phyloP scores from a whole-genome alignment of 2,797 vertebrate genomes.

The Menidia menidia region DNA sequence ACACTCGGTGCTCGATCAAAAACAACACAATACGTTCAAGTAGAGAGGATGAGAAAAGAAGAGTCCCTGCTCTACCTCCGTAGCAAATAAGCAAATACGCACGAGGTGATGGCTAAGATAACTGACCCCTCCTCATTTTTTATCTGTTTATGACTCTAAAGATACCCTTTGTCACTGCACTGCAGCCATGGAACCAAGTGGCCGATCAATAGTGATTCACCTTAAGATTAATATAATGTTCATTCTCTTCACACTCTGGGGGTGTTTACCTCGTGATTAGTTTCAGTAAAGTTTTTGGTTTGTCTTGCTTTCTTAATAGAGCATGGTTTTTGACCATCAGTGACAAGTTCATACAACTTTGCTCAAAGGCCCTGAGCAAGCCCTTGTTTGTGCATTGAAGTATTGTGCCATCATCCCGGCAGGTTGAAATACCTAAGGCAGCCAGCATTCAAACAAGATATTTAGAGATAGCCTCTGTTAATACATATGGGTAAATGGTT shows the following conservation, averaged over 20 bases:
- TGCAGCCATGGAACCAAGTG: not conserved
- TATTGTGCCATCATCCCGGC: too few relatives aligned
- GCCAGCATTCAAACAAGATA: too few relatives aligned
- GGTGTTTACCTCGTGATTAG: not conserved
- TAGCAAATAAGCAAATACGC: not conserved
- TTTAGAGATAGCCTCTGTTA: too few relatives aligned
- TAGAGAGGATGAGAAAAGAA: not conserved
- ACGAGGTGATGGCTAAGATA: slow-evolving; percentile 19
- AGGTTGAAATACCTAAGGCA: too few relatives aligned
- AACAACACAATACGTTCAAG: not conserved
- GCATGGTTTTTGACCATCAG: too few relatives aligned
- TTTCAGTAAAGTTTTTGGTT: not conserved
- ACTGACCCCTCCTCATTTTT: not conserved
- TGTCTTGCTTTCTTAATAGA: not conserved
- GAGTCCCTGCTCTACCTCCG: not conserved
- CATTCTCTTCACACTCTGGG: not conserved
- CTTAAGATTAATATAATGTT: slow-evolving; percentile 12
- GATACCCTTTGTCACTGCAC: not conserved
- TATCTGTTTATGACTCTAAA: slow-evolving; percentile 7
- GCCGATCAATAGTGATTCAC: not conserved
- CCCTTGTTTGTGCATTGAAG: too few relatives aligned
- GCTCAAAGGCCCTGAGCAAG: too few relatives aligned
- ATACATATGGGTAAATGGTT: too few relatives aligned
- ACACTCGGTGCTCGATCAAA: slow-evolving; percentile 5
- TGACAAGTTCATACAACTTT: too few relatives aligned